A percentile compares a stretch with the other conserved stretches of the same genome.
Evolutionary conservation across 1,140 invertebrate species (phyloP).

Genomic region (Cyrtorhinus lividipennis): DNA sequence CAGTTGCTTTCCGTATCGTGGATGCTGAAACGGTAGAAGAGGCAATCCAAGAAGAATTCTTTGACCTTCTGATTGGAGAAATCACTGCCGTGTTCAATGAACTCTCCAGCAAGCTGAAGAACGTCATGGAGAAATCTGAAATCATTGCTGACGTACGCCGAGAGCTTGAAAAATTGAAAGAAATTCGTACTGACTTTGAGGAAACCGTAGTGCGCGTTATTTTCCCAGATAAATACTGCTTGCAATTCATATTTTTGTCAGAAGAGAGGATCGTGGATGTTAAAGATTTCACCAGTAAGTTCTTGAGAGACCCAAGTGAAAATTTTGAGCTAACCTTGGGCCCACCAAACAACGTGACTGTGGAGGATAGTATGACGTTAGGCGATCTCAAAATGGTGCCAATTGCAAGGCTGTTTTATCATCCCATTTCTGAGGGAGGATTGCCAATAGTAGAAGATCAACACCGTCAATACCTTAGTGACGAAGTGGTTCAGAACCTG

Average conservation of each 20-base stretch:
- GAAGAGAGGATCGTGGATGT: not conserved
- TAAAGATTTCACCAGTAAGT: not conserved
- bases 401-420: not conserved
- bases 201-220: not conserved
- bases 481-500: not conserved
- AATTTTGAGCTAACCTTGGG: not conserved
- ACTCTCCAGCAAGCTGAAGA: not conserved
- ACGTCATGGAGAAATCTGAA: not conserved
- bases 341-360: not conserved
- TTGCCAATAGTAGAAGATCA: not conserved
- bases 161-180: not conserved
- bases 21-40: not conserved
- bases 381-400: not conserved
- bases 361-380: not conserved
- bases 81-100: not conserved
- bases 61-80: not conserved
- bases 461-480: not conserved
- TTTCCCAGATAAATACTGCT: not conserved
- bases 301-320: not conserved
- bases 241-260: not conserved
- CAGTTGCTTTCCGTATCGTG: not conserved
- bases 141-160: not conserved
- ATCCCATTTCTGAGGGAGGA: not conserved
- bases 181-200: not conserved
- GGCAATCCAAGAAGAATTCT: conserved; percentile 1